Evolutionary conservation across 2,797 vertebrate species (phyloP), one percentile per base, ranked within the genome.

Genomic region (Poecilia gillii): DNA sequence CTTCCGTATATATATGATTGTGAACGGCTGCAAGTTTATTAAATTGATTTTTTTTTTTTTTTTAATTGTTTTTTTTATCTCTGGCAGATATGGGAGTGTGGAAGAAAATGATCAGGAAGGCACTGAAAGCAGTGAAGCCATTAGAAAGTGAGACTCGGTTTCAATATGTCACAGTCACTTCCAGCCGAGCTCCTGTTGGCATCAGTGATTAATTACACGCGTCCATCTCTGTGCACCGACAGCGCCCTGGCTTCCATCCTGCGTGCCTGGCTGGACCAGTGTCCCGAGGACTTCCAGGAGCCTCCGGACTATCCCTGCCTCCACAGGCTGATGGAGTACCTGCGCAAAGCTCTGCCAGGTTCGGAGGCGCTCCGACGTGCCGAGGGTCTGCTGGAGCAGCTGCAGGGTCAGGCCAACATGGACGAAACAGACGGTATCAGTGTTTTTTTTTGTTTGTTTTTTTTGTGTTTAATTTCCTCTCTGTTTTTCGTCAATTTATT

Each of bases 211-310:
- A 23, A 64, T 18, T 3, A 33, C 49, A 16, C 23, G 28, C 9
- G 64, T 68, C 33, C 18, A 1, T 45, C 51, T 57, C 5, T 72
- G 25, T 79, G 28, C 39, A 53, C 36, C 36, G 43, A 25, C 85
- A 99, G 98, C 76, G 97, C 96, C 2, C 94, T 98, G 74, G 96
- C 97, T 7, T 99, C 97, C 0, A 97, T 98, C 89, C 89, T 99
- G 87, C 93, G 96, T 78, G 96, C 97, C 85, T 99, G 98, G 98
- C 91, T 99, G 5, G 97, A 99, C 90, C 98, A 99, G 81, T 99
- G 97, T 86, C 95, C 97, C 0, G 97, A 99, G 82, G 98, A 99
- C 91, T 99, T 99, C 94, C 94, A 96, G 86, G 97, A 99, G 84
- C 95, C 97, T 0, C 97, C 98, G 0, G 87, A 94, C 71, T 97